phyloP scores from a whole-genome alignment of 1,140 invertebrate genomes.

The Stegodyphus mimosarum region DNA sequence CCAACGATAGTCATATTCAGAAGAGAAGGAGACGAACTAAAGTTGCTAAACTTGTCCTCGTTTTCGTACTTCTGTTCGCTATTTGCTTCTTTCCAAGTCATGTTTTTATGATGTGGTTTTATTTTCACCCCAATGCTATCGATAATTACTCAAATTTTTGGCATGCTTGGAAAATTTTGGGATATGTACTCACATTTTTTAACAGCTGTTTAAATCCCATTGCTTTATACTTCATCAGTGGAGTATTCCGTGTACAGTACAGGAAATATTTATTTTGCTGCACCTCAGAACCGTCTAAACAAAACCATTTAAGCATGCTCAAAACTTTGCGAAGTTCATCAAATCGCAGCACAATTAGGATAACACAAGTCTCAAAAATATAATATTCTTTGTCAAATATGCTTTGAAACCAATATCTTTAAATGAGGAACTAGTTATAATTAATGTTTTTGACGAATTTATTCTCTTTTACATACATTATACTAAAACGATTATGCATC shows the following conservation, averaged over 20 bases:
- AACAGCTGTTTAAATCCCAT: constrained; percentile 85
- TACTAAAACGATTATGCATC: no score
- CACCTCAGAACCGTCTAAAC: neutral
- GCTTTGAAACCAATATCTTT: no score
- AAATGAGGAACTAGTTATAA: no score
- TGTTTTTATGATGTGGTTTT: constrained; percentile 88
- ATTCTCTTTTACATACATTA: no score
- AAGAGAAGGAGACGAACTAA: constrained; percentile 29
- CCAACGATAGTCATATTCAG: constrained; percentile 67
- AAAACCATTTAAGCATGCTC: constrained; percentile 11
- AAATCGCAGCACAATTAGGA: constrained; percentile 20
- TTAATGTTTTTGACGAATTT: no score
- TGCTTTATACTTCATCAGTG: constrained; percentile 90
- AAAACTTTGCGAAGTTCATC: constrained; percentile 29
- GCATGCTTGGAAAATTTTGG: constrained; percentile 85
- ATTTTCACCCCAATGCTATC: constrained; percentile 79
- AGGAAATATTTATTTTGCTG: constrained; percentile 86
- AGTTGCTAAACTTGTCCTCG: constrained; percentile 87
- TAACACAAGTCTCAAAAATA: constrained; percentile 8
- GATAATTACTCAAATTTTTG: constrained; percentile 85
- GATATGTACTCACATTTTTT: constrained; percentile 85
- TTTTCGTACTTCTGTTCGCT: constrained; percentile 89
- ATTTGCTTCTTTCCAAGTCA: constrained; percentile 88
- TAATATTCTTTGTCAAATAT: neutral
- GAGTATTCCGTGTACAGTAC: constrained; percentile 90